Conservation (phyloP, 2,888 invertebrate species). For the Lobophora halterata region DNA sequence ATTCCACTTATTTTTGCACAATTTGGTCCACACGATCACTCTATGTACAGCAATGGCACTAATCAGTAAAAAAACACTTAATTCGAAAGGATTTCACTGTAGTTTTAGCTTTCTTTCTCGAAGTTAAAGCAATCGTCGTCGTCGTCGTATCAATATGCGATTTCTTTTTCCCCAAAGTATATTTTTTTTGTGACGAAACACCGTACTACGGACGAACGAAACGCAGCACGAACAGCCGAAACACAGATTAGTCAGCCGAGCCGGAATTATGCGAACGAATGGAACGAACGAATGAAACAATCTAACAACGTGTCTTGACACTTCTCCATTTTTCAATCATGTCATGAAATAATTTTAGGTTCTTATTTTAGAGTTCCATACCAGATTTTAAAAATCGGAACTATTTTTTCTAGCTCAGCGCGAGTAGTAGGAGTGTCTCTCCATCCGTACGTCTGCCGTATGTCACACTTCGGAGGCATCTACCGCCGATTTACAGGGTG, state of each 20-base stretch:
- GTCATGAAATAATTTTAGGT: too few relatives aligned
- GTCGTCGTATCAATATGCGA: slow-evolving; percentile 36
- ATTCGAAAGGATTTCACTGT: slow-evolving; percentile 44
- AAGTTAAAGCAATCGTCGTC: too few relatives aligned
- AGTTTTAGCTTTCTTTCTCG: slow-evolving; percentile 38
- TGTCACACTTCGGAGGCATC: too few relatives aligned
- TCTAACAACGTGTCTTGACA: too few relatives aligned
- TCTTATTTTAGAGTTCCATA: too few relatives aligned
- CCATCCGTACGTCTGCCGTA: too few relatives aligned
- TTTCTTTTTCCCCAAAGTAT: slow-evolving; percentile 37
- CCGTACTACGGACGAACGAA: slow-evolving; percentile 2
- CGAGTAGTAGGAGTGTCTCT: too few relatives aligned
- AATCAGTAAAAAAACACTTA: slow-evolving; percentile 39
- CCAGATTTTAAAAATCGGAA: too few relatives aligned
- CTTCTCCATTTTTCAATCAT: too few relatives aligned
- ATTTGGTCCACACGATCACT: slow-evolving; percentile 44
- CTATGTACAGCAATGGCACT: slow-evolving; percentile 41
- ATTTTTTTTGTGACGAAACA: slow-evolving; percentile 30
- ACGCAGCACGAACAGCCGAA: slow-evolving; percentile 1
- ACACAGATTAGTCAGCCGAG: not conserved
- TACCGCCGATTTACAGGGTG: too few relatives aligned
- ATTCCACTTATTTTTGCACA: slow-evolving; percentile 55
- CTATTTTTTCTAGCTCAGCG: too few relatives aligned
- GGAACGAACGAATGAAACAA: slow-evolving; percentile 48
- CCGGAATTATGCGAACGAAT: not conserved